These are phyloP conservation scores for Drosophila fulvimacula DNA, from an alignment of 2,888 invertebrate species.

Conservation along the genomic window DNA sequence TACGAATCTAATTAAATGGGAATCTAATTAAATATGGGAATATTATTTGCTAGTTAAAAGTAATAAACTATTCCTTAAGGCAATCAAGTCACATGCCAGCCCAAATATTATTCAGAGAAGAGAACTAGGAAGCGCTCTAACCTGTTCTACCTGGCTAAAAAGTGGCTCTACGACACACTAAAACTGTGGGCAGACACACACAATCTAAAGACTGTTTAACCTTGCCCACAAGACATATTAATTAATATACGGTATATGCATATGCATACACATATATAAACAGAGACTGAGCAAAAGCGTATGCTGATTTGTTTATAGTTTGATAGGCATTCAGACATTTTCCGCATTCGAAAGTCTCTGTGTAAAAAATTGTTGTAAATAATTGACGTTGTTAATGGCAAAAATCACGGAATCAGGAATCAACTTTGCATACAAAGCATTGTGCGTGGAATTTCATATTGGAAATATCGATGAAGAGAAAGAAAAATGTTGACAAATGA, in stretches of 20 bases:
- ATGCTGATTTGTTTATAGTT: constrained; percentile 32
- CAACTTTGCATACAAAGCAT: constrained; percentile 10
- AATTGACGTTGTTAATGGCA: constrained; percentile 49
- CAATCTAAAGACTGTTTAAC: constrained; percentile 32
- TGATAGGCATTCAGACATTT: constrained; percentile 24
- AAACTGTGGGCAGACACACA: constrained; percentile 12
- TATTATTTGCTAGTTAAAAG: neutral
- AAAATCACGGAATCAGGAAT: constrained; percentile 35
- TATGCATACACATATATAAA: neutral
- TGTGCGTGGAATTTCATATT: constrained; percentile 53
- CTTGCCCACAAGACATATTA: constrained; percentile 37
- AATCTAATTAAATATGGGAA: neutral
- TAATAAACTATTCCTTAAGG: neutral
- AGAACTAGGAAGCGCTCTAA: constrained; percentile 45
- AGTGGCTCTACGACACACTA: constrained; percentile 1
- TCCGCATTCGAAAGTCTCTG: constrained; percentile 33
- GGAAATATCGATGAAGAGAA: constrained; percentile 7
- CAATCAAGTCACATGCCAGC: neutral
- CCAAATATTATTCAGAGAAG: neutral
- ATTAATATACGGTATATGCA: neutral
- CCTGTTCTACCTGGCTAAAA: constrained; percentile 19
- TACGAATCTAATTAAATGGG: too few relatives aligned
- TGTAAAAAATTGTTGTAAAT: constrained; percentile 25
- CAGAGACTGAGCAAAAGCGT: constrained; percentile 21
- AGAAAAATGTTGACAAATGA: constrained; percentile 4